These are phyloP conservation scores for Drosophila eohydei DNA, from an alignment of 2,888 invertebrate species.

Conservation along the genomic window DNA sequence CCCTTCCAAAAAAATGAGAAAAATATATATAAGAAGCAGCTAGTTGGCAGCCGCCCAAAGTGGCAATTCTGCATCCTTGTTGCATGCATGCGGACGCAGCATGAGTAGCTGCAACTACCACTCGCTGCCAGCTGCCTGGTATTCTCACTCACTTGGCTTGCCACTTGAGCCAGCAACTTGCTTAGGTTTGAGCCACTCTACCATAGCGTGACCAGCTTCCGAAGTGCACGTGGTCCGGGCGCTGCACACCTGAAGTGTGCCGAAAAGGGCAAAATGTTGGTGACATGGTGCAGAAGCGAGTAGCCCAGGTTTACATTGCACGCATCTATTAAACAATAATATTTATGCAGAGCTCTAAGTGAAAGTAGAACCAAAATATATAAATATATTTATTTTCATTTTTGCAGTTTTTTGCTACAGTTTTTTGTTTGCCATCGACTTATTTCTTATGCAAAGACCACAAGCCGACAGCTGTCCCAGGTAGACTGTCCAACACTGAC, in stretches of 20 bases:
- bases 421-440: conserved; percentile 57
- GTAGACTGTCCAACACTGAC: conserved; percentile 34
- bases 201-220: conserved; percentile 31
- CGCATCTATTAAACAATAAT: conserved; percentile 64
- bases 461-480: conserved; percentile 27
- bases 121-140: conserved; percentile 26
- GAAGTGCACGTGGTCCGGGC: conserved; percentile 22
- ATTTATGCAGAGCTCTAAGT: conserved; percentile 66
- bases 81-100: conserved; percentile 53
- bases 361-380: conserved; percentile 55
- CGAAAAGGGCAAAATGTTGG: background rate
- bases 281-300: background rate
- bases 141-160: conserved; percentile 40
- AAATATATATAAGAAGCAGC: conserved; percentile 25
- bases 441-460: conserved; percentile 62
- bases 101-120: conserved; percentile 26
- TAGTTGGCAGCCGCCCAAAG: conserved; percentile 47
- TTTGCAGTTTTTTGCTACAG: conserved; percentile 49
- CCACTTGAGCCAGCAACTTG: conserved; percentile 65
- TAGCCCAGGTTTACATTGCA: conserved; percentile 49
- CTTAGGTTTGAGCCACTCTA: conserved; percentile 34
- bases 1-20: background rate
- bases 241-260: conserved; percentile 20
- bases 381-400: conserved; percentile 18
- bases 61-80: conserved; percentile 51